A percentile compares a stretch with the other conserved stretches of the same genome.
Evolutionary conservation across 1,140 invertebrate genomes (phyloP).

Genomic region (Sinella curviseta): DNA sequence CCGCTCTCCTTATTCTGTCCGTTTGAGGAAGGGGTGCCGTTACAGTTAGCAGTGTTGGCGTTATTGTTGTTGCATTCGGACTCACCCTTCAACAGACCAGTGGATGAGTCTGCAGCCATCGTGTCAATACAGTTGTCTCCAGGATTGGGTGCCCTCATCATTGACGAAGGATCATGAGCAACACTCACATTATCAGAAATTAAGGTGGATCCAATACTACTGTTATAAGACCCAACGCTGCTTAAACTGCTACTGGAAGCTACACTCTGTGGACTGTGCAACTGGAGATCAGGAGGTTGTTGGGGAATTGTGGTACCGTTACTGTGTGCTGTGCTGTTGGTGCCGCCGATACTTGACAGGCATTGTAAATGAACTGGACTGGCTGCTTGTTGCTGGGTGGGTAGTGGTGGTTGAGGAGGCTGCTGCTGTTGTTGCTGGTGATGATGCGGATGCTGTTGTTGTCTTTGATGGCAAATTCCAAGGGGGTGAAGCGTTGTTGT

Average conservation of each 20-base stretch:
- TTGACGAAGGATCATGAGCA: background rate
- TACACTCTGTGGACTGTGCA: background rate
- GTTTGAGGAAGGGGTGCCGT: background rate
- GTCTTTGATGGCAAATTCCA: slow-evolving; percentile 18
- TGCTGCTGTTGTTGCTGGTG: background rate
- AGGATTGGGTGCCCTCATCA: slow-evolving; percentile 1
- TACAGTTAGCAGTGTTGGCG: background rate
- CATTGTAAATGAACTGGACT: slow-evolving; percentile 24
- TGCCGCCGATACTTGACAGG: slow-evolving; percentile 20
- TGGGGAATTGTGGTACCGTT: background rate
- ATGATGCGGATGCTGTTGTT: background rate
- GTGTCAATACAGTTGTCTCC: slow-evolving; percentile 25
- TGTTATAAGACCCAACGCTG: background rate
- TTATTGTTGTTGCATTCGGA: slow-evolving; percentile 5
- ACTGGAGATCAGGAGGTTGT: slow-evolving; percentile 5
- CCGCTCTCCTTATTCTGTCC: slow-evolving; percentile 9
- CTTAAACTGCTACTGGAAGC: slow-evolving; percentile 16
- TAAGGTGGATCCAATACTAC: background rate
- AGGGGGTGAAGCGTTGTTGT: slow-evolving; percentile 25
- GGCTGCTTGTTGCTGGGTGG: background rate
- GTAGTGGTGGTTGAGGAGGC: background rate
- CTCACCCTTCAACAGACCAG: background rate
- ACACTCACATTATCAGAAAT: background rate
- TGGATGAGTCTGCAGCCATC: slow-evolving; percentile 6
- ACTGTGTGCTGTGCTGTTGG: background rate